Base-by-base conservation (phyloP, 2,113 vertebrate species). In the Thryonomys swinderianus region DNA sequence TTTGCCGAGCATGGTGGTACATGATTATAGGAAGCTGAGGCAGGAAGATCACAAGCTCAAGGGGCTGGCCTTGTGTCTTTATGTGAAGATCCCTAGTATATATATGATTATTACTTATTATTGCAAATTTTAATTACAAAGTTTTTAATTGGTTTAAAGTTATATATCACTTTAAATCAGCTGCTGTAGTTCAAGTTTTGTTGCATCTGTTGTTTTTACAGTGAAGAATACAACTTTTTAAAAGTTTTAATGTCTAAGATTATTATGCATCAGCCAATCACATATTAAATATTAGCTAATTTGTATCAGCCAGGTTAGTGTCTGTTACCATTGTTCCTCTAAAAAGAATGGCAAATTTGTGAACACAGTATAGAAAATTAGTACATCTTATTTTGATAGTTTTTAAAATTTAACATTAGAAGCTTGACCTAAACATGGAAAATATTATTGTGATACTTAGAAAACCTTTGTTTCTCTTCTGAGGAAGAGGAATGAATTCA, bases 401-500 rank as follows among this genome's bases (percentile, higher is more conserved):
- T 79, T 94, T 96, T 69, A 97, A 90, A 55, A 78, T 95, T 96
- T 93, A 83, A 88, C 90, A 64, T 86, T 10, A 96, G 66, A 76
- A 83, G 37, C 34, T 78, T 92, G 17, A 85, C 25, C 40, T 67
- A 83, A 96, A 55, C 11, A 71, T 97, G 61, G 73, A 81, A 94
- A 88, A 59, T 92, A 42, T 78, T 92, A 42, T 94, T 95, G 82
- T 91, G 32, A 92, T 84, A 96, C 25, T 97, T 96, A 59, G 11
- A 92, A 96, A 98, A 98, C 97, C 85, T 94, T 96, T 96, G 95
- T 97, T 97, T 82, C 61, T 92, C 92, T 97, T 98, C 93, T 91
- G 0, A 97, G 92, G 51, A 93, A 96, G 73, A 97, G 95, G 97
- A 98, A 95, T 98, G 51, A 97, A 97, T 98, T 91, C 97, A 97